phyloP scores from a whole-genome alignment of 2,888 invertebrate species.

The Netelia virgata region DNA sequence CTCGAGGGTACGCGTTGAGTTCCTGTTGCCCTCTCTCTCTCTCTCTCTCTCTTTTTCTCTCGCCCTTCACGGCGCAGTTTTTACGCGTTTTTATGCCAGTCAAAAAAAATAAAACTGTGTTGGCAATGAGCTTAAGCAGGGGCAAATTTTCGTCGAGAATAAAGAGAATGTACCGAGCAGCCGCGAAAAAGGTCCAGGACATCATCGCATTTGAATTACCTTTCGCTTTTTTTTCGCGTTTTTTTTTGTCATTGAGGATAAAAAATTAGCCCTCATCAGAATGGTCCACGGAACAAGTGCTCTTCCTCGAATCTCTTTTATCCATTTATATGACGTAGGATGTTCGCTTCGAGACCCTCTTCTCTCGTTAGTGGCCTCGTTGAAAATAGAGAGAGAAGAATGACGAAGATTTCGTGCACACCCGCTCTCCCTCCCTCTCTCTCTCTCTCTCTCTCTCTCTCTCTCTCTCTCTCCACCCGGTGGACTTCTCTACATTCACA shows the following conservation, averaged over 20 bases:
- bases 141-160: slow-evolving; percentile 34
- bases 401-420: slow-evolving; percentile 34
- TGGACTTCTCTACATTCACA: slow-evolving; percentile 53
- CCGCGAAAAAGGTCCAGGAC: neutral
- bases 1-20: slow-evolving; percentile 29
- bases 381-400: slow-evolving; percentile 30
- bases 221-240: neutral
- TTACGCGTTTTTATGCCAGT: slow-evolving; percentile 8
- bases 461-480: slow-evolving; percentile 17
- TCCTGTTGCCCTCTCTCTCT: neutral
- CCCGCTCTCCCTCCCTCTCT: slow-evolving; percentile 4
- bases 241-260: slow-evolving; percentile 18
- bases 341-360: slow-evolving; percentile 17
- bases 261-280: slow-evolving; percentile 59
- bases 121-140: neutral
- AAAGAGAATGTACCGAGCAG: slow-evolving; percentile 44
- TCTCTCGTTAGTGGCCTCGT: slow-evolving; percentile 9
- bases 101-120: neutral
- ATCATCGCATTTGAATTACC: slow-evolving; percentile 2
- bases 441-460: slow-evolving; percentile 4
- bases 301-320: slow-evolving; percentile 18
- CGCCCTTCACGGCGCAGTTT: neutral
- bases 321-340: slow-evolving; percentile 34
- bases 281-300: neutral
- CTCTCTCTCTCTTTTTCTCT: neutral